phyloP scores from a whole-genome alignment of 2,888 invertebrate genomes.

The Acleris literana region DNA sequence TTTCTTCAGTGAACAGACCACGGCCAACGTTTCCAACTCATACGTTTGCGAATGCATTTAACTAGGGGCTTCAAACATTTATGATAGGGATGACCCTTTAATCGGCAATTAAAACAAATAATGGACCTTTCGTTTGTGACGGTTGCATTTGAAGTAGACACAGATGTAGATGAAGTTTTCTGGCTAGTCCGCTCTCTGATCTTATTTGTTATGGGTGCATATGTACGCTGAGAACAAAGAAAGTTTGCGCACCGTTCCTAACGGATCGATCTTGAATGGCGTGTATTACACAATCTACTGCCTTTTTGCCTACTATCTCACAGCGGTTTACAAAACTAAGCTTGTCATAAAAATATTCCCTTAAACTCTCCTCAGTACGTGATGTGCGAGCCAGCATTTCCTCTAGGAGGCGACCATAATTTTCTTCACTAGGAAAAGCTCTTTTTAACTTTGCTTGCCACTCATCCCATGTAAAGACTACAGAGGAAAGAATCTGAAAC shows the following conservation, averaged over 20 bases:
- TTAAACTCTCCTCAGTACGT: background rate
- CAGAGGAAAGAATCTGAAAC: no score
- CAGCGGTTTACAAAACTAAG: no score
- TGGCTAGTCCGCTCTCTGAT: no score
- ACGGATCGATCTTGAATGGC: background rate
- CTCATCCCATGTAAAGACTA: background rate
- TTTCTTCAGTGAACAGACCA: no score
- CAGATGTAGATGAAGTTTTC: background rate
- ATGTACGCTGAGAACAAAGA: background rate
- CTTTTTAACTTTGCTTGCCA: constrained; percentile 1
- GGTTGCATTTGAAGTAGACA: background rate
- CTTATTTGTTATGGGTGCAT: background rate
- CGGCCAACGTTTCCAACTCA: no score
- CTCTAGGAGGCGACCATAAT: background rate
- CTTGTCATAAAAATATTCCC: constrained; percentile 2
- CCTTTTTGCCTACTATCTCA: background rate
- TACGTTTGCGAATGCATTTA: no score
- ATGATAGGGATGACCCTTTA: background rate
- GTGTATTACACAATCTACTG: background rate
- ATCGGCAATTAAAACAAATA: background rate
- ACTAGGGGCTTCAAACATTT: constrained; percentile 1
- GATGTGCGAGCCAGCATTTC: background rate
- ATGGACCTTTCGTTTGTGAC: background rate
- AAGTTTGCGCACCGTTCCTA: background rate
- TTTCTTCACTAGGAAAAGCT: constrained; percentile 1